phyloP scores from a whole-genome alignment of 1,140 invertebrate genomes.

The Orchesella cincta region DNA sequence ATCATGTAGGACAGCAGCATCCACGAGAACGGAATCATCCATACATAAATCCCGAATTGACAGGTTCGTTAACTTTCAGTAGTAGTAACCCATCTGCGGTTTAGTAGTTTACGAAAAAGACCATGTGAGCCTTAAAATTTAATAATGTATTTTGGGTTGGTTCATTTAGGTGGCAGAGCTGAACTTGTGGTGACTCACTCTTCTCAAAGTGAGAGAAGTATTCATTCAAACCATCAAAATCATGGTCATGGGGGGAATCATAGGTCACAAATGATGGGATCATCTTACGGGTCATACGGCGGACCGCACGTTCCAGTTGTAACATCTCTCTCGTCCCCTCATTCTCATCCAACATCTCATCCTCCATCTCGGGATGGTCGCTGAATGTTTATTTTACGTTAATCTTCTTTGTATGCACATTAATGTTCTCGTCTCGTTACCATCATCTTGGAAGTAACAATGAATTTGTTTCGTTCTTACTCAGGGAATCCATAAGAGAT shows the following conservation, averaged over 20 bases:
- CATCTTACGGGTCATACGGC: conserved; percentile 22
- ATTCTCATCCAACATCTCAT: conserved; percentile 22
- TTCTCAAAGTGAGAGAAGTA: background rate
- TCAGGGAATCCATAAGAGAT: background rate
- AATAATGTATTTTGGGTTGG: too few relatives aligned
- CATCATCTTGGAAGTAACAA: background rate
- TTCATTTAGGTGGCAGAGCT: background rate
- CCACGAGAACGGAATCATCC: background rate
- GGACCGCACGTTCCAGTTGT: conserved; percentile 30
- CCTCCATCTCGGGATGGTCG: background rate
- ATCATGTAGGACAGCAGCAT: conserved; percentile 4
- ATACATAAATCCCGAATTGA: background rate
- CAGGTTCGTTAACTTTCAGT: too few relatives aligned
- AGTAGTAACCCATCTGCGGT: too few relatives aligned
- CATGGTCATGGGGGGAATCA: conserved; percentile 7
- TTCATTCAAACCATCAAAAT: background rate
- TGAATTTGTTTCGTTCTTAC: background rate
- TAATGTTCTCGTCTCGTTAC: background rate
- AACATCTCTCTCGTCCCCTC: conserved; percentile 26
- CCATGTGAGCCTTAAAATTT: too few relatives aligned
- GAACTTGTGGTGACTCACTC: conserved; percentile 15
- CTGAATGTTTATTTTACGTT: background rate
- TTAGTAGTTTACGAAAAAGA: too few relatives aligned
- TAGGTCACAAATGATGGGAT: conserved; percentile 4
- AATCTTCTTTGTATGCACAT: background rate